Percentiles rank a stretch among this genome's conserved stretches.
Evolutionary conservation across 2,113 vertebrate species (phyloP).

Genomic region (Tautogolabrus adspersus): DNA sequence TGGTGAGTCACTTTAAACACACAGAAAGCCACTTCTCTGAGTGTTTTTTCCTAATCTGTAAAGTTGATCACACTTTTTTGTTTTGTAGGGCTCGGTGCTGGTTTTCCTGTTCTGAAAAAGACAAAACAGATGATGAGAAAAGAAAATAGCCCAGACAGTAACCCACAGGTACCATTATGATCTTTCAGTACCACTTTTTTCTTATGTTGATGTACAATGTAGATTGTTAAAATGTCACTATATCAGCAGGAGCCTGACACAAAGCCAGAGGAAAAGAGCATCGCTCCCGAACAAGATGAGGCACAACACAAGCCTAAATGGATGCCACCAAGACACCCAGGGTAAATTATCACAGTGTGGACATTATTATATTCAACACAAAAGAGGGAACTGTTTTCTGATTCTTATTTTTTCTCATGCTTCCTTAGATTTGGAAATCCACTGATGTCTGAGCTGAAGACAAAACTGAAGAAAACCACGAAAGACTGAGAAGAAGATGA

Average conservation of each 20-base stretch:
- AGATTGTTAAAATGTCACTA: not conserved
- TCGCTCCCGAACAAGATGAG: slow-evolving; percentile 49
- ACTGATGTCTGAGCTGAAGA: slow-evolving; percentile 83
- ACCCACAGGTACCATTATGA: slow-evolving; percentile 50
- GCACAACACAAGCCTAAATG: slow-evolving; percentile 71
- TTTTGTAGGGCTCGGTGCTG: slow-evolving; percentile 70
- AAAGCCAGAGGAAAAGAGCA: slow-evolving; percentile 41
- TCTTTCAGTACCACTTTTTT: not conserved
- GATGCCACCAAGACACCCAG: slow-evolving; percentile 77
- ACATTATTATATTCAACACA: not conserved
- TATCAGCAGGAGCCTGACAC: slow-evolving; percentile 57
- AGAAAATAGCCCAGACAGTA: slow-evolving; percentile 29
- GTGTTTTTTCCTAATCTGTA: not conserved
- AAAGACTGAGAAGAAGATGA: slow-evolving; percentile 64
- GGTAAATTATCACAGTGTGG: slow-evolving; percentile 56
- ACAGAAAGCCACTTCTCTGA: not conserved
- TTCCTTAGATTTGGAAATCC: slow-evolving; percentile 80
- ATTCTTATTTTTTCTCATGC: slow-evolving; percentile 19
- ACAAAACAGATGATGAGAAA: slow-evolving; percentile 54
- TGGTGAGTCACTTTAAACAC: slow-evolving; percentile 61
- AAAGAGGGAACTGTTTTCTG: not conserved
- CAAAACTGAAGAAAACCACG: slow-evolving; percentile 80
- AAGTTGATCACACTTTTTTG: not conserved
- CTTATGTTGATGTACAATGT: not conserved
- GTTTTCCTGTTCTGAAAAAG: slow-evolving; percentile 78